These are phyloP conservation scores for Cephonodes hylas DNA, from an alignment of 2,888 invertebrate species.

Conservation along the genomic window DNA sequence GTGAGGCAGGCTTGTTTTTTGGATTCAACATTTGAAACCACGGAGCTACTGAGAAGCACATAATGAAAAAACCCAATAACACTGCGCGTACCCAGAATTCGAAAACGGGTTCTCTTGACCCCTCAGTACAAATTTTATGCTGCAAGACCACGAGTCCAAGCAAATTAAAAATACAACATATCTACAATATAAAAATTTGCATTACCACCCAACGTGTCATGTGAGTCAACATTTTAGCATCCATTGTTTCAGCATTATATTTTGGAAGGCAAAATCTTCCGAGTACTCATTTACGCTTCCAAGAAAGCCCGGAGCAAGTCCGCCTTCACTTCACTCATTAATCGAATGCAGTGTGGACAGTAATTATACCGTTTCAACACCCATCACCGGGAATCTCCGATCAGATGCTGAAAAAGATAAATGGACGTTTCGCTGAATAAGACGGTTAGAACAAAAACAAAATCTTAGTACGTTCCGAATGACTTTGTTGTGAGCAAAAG, in stretches of 20 bases:
- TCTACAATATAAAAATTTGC: background rate
- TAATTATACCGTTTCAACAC: slow-evolving; percentile 42
- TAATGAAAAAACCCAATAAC: too few relatives aligned
- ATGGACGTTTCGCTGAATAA: slow-evolving; percentile 43
- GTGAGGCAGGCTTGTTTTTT: too few relatives aligned
- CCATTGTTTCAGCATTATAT: slow-evolving; percentile 5
- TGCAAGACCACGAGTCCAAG: too few relatives aligned
- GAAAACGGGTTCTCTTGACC: too few relatives aligned
- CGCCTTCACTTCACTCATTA: slow-evolving; percentile 42
- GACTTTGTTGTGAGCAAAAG: background rate
- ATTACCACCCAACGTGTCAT: background rate
- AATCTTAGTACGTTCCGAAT: background rate
- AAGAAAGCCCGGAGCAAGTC: slow-evolving; percentile 38
- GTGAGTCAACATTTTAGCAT: slow-evolving; percentile 1
- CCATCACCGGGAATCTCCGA: slow-evolving; percentile 34
- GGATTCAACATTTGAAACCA: too few relatives aligned
- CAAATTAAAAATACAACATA: background rate
- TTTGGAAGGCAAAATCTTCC: slow-evolving; percentile 20
- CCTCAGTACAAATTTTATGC: too few relatives aligned
- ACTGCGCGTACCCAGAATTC: too few relatives aligned
- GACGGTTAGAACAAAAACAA: background rate
- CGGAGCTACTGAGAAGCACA: too few relatives aligned
- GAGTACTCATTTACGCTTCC: slow-evolving; percentile 28
- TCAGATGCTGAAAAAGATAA: slow-evolving; percentile 55
- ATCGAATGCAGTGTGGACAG: slow-evolving; percentile 50